Base-by-base conservation (phyloP, 2,888 invertebrate species). In the Protodeltote pygarga region DNA sequence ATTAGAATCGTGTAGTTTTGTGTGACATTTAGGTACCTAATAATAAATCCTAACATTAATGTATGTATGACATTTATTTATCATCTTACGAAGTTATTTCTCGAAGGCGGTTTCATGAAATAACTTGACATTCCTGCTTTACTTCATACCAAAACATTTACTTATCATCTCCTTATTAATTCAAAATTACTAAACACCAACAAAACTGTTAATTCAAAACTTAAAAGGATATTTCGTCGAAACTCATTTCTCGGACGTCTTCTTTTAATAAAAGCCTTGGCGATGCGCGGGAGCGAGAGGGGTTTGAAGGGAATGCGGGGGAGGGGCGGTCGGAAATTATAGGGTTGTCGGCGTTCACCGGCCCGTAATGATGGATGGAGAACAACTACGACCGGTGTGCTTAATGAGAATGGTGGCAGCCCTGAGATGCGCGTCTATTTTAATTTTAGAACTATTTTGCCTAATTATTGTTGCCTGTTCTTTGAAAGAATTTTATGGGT, bases 281-380 rank as follows among this genome's bases (percentile, higher is more conserved):
- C 53, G 67, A 73, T 70, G 66, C 65, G 42, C 64, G 62, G 70
- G 65, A 50, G 69, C 57, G 63, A 60, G 67, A 55, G 39, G 65
- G 55, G 69, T 58, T 5, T n/a, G 16, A 3, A 0, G 61, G 57
- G 62, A 49, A 74, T 28, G 67, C 71, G 65, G 57, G 73, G 62
- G 57, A 55, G 65, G 74, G 77, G 67, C 58, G 72, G 51, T 53
- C 72, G 77, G 74, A 90, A 90, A 91, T 91, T 90, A 90, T 84
- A 91, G 90, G 89, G 88, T 74, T 87, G 85, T 79, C 80, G 66
- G 79, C 79, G 76, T 77, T 75, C 75, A 68, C 73, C 72, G 74
- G 77, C 68, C 67, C 73, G 75, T 90, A 89, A 90, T 90, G 90
- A 89, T 84, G 85, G 87, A 89, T 87, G 77, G 80, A 72, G 79